Percentiles rank a stretch among this genome's conserved stretches.
Conservation (phyloP, 64 coral and sea anemone species). For the Astreopora myriophthalma region DNA sequence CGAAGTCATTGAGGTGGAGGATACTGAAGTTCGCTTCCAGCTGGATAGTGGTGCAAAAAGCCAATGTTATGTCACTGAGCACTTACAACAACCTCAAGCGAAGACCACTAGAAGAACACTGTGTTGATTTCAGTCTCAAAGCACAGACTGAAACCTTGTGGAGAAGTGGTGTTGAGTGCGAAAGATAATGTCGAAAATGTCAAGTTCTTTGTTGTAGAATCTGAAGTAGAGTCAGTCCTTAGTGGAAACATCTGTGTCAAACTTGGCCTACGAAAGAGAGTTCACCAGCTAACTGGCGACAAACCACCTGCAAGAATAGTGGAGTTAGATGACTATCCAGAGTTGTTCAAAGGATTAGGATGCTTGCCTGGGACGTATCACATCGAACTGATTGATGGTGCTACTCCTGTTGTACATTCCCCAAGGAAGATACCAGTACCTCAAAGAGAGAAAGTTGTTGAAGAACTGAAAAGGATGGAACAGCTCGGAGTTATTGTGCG, state of each 20-base stretch:
- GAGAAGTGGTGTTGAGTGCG: neutral
- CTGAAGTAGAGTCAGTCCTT: constrained; percentile 14
- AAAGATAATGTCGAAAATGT: neutral
- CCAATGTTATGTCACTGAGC: constrained; percentile 27
- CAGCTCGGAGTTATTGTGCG: neutral
- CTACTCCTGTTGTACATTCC: neutral
- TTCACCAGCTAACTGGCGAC: neutral
- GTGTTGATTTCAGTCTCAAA: neutral
- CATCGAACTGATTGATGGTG: neutral
- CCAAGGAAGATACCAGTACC: constrained; percentile 18
- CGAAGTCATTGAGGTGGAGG: neutral
- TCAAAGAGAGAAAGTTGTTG: constrained; percentile 8
- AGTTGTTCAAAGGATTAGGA: constrained; percentile 12
- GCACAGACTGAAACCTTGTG: neutral
- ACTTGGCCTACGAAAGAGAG: constrained; percentile 7
- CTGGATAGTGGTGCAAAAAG: constrained; percentile 49
- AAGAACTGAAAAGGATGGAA: constrained; percentile 33
- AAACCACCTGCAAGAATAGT: neutral
- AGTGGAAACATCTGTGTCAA: neutral
- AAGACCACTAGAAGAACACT: neutral
- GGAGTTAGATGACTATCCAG: neutral
- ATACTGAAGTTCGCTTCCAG: neutral
- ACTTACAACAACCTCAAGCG: constrained; percentile 12
- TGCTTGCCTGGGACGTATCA: neutral
- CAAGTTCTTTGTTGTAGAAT: constrained; percentile 24